Evolutionary conservation across 2,888 invertebrate species (phyloP).

Genomic region (Thysanoteuthis rhombus): DNA sequence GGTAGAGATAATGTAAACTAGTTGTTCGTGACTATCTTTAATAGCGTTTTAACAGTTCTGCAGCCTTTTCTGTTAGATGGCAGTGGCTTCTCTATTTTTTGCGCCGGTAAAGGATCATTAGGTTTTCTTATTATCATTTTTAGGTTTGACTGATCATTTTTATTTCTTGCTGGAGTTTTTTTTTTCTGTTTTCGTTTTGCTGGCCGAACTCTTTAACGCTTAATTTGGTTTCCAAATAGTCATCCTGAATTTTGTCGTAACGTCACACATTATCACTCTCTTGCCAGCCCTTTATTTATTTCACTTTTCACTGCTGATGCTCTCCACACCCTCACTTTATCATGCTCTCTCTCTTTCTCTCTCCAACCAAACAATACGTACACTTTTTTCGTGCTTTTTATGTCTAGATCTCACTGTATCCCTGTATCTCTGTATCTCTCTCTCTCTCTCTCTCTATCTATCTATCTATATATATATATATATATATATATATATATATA

Average conservation of each 20-base stretch:
- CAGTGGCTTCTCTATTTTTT: neutral
- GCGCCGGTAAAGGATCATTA: neutral
- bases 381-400: neutral
- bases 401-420: neutral
- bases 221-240: neutral
- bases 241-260: neutral
- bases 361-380: neutral
- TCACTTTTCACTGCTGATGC: neutral
- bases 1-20: neutral
- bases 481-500: neutral
- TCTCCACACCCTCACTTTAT: neutral
- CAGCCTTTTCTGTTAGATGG: neutral
- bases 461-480: neutral
- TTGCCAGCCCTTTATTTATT: no score
- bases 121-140: neutral
- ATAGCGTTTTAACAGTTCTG: neutral
- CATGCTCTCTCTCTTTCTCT: neutral
- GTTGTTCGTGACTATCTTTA: slow-evolving; percentile 12
- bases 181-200: neutral
- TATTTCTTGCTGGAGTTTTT: neutral
- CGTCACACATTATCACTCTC: neutral
- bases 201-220: neutral
- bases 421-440: neutral
- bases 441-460: neutral
- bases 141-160: neutral